Base-by-base conservation (phyloP, 2,888 invertebrate genomes). In the Clepsis dumicolana region DNA sequence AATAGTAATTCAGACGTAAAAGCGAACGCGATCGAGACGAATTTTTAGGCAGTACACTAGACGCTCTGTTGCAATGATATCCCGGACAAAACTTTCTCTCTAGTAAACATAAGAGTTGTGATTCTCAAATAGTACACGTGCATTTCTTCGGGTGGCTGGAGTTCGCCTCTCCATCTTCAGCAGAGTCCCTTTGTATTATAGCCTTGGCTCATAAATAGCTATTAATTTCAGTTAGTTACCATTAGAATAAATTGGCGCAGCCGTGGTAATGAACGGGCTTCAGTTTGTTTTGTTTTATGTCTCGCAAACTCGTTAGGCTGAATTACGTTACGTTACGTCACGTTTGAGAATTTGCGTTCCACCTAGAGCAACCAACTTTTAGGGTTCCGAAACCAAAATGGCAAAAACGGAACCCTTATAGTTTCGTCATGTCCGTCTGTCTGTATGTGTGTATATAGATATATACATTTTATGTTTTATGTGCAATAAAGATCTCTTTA, bases 141-240 rank as follows among this genome's bases (percentile, higher is more conserved):
- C 12, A 35, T 7, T 35, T 1, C 14, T 12, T 35, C 35, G 14
- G 14, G 12, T 4, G 21, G 8, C 8, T 18, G 4, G 14, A 64
- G 7, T n/a, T 24, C 10, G 18, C 21, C 7, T 44, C 18, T 10
- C 53, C 14, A 44, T 18, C 24, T 44, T 29, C 32, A 27, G n/a
- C 48, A 25, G 25, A 50, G 50, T 32, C 24, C 35, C 25, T 35
- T 50, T 16, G 14, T 52, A n/a, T n/a, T n/a, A 41, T 50, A 56
- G 48, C 48, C 32, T 38, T 57, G 64, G 14, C 57, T 56, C 14
- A 56, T 64, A 56, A 50, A 48, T 25, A 27, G 57, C 64, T 57
- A 64, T 64, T 64, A 64, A 64, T 64, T 57, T 57, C 25, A 64
- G 64, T 64, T 64, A 57, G 57, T 50, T 44, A 48, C 14, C 56